Evolutionary conservation across 2,113 vertebrate species (phyloP).

Genomic region (Psettodes erumei): DNA sequence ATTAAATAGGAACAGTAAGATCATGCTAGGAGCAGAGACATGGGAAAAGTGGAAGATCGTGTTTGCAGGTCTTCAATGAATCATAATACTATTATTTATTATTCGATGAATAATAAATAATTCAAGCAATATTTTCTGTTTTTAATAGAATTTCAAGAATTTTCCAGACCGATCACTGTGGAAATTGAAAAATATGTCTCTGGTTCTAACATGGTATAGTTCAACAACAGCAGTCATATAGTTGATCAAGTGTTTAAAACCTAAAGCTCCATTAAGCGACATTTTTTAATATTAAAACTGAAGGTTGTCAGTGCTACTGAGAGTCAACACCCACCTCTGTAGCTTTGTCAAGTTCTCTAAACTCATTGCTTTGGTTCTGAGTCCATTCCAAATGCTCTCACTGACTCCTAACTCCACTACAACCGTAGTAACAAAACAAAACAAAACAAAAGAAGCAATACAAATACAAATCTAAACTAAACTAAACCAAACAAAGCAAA

Average conservation of each 20-base stretch:
- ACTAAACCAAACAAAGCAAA: no score
- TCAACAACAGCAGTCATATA: slow-evolving; percentile 6
- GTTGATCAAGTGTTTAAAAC: neutral
- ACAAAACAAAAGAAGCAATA: neutral
- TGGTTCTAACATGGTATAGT: slow-evolving; percentile 55
- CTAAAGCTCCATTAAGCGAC: slow-evolving; percentile 60
- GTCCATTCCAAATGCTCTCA: neutral
- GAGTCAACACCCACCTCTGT: neutral
- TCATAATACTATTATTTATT: neutral
- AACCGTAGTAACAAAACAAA: neutral
- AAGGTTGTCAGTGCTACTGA: neutral
- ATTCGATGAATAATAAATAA: no score
- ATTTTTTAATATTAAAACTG: neutral
- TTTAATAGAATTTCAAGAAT: neutral
- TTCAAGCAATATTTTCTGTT: no score
- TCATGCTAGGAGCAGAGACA: slow-evolving; percentile 63
- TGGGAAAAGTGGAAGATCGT: neutral
- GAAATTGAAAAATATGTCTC: slow-evolving; percentile 29
- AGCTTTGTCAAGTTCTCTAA: neutral
- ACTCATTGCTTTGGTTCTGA: neutral
- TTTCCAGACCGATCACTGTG: neutral
- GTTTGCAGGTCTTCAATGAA: neutral
- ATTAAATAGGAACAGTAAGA: neutral
- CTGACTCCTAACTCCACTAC: neutral
- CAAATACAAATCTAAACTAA: no score